A percentile compares a stretch with the other conserved stretches of the same genome.
Evolutionary conservation across 1,140 invertebrate genomes (phyloP).

Genomic region (Wiebesia pumilae): DNA sequence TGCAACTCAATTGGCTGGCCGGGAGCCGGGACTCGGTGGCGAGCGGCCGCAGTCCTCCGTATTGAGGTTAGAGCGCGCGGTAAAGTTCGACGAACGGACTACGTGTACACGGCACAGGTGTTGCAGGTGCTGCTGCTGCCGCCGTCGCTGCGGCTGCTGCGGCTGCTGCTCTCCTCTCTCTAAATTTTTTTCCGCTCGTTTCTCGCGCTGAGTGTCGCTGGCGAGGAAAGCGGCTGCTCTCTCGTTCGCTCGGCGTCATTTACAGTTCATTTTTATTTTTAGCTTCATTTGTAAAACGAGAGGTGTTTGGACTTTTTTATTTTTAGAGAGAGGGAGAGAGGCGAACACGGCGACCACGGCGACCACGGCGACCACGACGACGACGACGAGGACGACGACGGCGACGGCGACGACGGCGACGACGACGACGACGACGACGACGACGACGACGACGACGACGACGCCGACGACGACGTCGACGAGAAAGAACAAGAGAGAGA

Average conservation of each 20-base stretch:
- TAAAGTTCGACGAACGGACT: slow-evolving; percentile 46
- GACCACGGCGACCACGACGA: too few species aligned
- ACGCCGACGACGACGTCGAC: too few species aligned
- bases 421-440: too few species aligned
- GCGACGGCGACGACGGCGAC: too few species aligned
- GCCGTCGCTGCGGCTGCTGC: not conserved
- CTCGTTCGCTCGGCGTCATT: not conserved
- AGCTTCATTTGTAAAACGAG: slow-evolving; percentile 29
- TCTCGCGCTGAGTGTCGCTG: not conserved
- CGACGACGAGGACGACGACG: too few species aligned
- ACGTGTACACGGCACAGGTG: slow-evolving; percentile 50
- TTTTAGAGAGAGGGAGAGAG: slow-evolving; percentile 46
- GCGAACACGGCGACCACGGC: too few species aligned
- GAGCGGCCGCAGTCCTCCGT: not conserved
- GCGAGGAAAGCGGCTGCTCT: not conserved
- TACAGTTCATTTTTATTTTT: slow-evolving; percentile 37
- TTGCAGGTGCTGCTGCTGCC: slow-evolving; percentile 32
- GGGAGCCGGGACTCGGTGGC: not conserved
- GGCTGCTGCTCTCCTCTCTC: not conserved
- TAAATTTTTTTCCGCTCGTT: not conserved
- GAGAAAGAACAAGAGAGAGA: too few species aligned
- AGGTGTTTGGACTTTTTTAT: slow-evolving; percentile 41
- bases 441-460: not conserved
- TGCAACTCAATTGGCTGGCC: not conserved
- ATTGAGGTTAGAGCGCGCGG: slow-evolving; percentile 35